phyloP scores from a whole-genome alignment of 2,888 invertebrate species.

The Limnephilus marmoratus region DNA sequence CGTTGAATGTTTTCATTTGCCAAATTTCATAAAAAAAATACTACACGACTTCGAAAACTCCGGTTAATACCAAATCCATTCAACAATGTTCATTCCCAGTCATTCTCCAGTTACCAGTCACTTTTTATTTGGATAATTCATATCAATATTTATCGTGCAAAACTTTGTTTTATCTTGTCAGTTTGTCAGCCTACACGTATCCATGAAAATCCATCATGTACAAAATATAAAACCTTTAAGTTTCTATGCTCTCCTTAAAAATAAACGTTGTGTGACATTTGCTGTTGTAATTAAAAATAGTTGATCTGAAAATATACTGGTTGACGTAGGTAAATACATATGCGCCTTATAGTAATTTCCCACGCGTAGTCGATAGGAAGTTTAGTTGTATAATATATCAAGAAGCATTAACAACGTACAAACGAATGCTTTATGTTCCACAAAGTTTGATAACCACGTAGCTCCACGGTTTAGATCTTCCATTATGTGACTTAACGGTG shows the following conservation, averaged over 20 bases:
- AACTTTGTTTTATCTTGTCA: no score
- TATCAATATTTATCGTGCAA: no score
- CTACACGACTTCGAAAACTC: no score
- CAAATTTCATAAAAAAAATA: no score
- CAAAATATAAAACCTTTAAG: no score
- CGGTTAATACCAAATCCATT: no score
- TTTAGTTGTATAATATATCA: neutral
- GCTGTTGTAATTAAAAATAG: neutral
- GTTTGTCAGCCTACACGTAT: no score
- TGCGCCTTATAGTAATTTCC: neutral
- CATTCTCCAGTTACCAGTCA: no score
- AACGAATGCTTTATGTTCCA: slow-evolving; percentile 15
- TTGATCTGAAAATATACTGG: neutral
- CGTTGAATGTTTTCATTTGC: no score
- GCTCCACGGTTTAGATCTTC: neutral
- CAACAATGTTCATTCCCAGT: no score
- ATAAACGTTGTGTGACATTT: neutral
- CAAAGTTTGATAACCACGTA: slow-evolving; percentile 31
- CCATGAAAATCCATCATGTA: no score
- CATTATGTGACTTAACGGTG: neutral
- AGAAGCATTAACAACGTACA: neutral
- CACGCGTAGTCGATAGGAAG: neutral
- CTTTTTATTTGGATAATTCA: no score
- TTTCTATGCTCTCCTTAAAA: neutral
- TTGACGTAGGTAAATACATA: neutral